Base-by-base conservation (phyloP, 2,888 invertebrate genomes). In the Ormia ochracea region DNA sequence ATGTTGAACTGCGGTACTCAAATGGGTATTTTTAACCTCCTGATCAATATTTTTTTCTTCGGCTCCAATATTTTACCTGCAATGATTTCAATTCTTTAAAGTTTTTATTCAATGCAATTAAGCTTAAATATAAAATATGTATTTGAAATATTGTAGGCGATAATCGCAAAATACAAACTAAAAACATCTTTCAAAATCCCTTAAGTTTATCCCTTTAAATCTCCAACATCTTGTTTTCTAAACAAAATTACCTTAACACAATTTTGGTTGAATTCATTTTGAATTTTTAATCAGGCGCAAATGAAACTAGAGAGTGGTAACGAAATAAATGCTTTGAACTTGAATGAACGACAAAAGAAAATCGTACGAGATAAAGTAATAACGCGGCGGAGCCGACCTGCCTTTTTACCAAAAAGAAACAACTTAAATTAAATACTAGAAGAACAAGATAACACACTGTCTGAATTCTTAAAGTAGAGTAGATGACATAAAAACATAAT, bases 271-370 rank as follows among this genome's bases (percentile, higher is more conserved):
- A 85, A 86, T 86, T 84, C 86, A 86, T 86, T 87, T 87, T 86
- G 85, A 86, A 87, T 85, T 86, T 85, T 82, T 86, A 86, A 87
- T 86, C 86, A 87, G 86, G 82, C 83, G 81, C 81, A 83, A 86
- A 85, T 86, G 85, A 85, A 84, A 84, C 81, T 79, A 83, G 69
- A 68, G 69, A 69, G n/a, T 36, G 23, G 10, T 23, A 31, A 66
- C 12, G n/a, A 48, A 63, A 45, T 4, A 52, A 52, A 14, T 61
- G 63, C 23, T 63, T 43, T 43, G 61, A 52, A 61, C 23, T 14
- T 52, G 10, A 23, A 52, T 23, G 36, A 41, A 31, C 23, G 45
- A 43, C 26, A 48, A 12, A 26, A 45, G 14, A 17, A 66, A 48
- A 56, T 28, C 2, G 54, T 10, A 14, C 38, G 68, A 59, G 58